Base-by-base conservation (phyloP, 1,140 invertebrate species). In the Charaxes varanes region DNA sequence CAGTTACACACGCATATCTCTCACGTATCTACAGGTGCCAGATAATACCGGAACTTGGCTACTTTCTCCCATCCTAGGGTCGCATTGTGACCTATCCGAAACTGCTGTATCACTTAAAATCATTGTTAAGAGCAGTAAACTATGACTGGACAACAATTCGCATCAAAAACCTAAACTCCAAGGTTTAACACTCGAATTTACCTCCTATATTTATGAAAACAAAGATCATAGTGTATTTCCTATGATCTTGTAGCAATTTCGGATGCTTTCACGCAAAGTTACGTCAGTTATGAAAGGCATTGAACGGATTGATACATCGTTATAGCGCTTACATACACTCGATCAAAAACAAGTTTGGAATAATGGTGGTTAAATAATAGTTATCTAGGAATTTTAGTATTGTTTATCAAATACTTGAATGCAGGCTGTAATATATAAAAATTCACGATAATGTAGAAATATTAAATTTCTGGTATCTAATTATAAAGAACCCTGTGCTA, bases 31-130 rank as follows among this genome's bases (percentile, higher is more conserved):
- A 55, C 71, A 66, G 56, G 67, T 78, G 67, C 70, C 66, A 69
- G 65, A 65, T 70, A 62, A 53, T 69, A 38, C 73, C 73, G 78
- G 74, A n/a, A 82, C 66, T 69, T 78, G 34, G 28, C 43, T 28
- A 67, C 74, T 82, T 79, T 82, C 78, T 64, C 74, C 54, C 28
- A 38, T 27, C 16, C 28, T 32, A 49, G 61, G 77, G 77, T 81
- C 77, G 69, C 70, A 48, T 47, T 40, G 44, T 52, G 53, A 51
- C 53, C 57, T 30, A 45, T 48, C 42, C 32, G 53, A 57, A 43
- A 36, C n/a, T 32, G 49, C 43, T 26, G n/a, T 19, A 17, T 46
- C 43, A 47, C 28, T 45, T 23, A 14, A 4, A 18, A 24, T 11
- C 22, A 24, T 16, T 42, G 41, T 33, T 32, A 42, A 27, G 15